Percentiles rank a stretch among this genome's conserved stretches.
Evolutionary conservation across 1,140 invertebrate genomes (phyloP).

Genomic region (Rhopalosiphum maidis): DNA sequence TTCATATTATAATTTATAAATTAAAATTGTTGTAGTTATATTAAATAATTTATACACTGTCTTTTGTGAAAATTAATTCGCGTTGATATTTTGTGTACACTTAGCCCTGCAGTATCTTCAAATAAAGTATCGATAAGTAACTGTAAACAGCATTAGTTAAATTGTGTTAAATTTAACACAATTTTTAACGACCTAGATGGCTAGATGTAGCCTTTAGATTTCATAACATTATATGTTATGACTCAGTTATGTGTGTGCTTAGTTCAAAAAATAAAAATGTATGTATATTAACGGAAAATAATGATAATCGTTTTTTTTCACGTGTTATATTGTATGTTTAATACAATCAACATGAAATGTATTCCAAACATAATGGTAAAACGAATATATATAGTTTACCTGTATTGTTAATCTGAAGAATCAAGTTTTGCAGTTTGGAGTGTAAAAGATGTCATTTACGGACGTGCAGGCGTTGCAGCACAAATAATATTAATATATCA

Average conservation of each 20-base stretch:
- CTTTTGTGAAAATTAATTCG: background rate
- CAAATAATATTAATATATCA: slow-evolving; percentile 46
- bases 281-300: background rate
- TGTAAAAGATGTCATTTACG: background rate
- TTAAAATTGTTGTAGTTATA: background rate
- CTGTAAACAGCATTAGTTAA: background rate
- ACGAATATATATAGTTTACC: background rate
- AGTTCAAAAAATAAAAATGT: background rate
- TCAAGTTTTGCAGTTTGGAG: background rate
- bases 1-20: background rate
- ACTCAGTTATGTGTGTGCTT: background rate
- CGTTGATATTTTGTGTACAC: background rate
- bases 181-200: background rate
- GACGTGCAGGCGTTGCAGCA: background rate
- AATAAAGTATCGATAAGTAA: background rate
- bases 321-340: background rate
- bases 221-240: background rate
- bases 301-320: background rate
- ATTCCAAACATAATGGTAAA: slow-evolving; percentile 11
- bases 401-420: slow-evolving; percentile 21
- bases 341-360: background rate
- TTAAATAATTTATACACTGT: background rate
- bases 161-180: background rate
- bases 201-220: background rate
- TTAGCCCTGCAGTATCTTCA: background rate